phyloP scores from a whole-genome alignment of 2,113 vertebrate genomes.

The Leucopsar rothschildi region DNA sequence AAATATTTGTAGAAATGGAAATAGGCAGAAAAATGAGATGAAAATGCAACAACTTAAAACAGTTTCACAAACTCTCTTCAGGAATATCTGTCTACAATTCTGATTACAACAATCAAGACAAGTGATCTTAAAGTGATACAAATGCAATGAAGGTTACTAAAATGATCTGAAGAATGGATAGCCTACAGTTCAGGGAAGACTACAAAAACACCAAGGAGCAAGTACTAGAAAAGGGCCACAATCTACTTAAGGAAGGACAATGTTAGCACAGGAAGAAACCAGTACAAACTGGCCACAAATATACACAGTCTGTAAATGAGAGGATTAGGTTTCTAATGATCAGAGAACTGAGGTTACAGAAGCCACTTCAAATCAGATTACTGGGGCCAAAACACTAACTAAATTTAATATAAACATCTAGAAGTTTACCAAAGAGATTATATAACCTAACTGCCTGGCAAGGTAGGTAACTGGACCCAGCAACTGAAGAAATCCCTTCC shows the following conservation, averaged over 20 bases:
- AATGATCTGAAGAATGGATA: background rate
- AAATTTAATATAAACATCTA: background rate
- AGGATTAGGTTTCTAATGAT: constrained; percentile 59
- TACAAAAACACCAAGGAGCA: background rate
- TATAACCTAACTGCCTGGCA: background rate
- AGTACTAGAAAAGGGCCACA: background rate
- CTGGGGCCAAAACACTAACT: background rate
- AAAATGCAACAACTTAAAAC: background rate
- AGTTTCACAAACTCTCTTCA: background rate
- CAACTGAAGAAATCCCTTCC: background rate
- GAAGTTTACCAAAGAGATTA: background rate
- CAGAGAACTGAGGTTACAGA: constrained; percentile 16
- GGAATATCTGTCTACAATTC: background rate
- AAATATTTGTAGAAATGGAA: background rate
- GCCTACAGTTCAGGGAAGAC: background rate
- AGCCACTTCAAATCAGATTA: constrained; percentile 37
- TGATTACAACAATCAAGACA: background rate
- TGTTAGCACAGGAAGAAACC: constrained; percentile 24
- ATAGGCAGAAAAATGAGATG: background rate
- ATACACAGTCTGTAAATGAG: constrained; percentile 23
- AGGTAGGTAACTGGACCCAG: background rate
- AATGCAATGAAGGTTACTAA: background rate
- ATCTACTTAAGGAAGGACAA: background rate
- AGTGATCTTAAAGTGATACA: background rate
- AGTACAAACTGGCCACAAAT: constrained; percentile 41